Evolutionary conservation across 1,140 invertebrate genomes (phyloP).

Genomic region (Tetramorium alpestre): DNA sequence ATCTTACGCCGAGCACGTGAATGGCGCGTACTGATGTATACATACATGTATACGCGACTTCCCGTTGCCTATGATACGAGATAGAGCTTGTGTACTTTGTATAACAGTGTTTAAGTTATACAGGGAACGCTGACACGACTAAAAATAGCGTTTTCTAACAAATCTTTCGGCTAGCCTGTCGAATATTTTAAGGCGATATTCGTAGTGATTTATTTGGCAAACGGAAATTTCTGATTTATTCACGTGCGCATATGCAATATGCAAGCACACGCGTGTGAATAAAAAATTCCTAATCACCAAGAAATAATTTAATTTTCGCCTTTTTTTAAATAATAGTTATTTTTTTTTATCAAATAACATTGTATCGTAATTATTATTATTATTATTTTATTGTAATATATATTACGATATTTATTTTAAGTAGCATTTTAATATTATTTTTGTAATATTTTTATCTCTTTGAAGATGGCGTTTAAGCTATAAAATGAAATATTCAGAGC

Average conservation of each 20-base stretch:
- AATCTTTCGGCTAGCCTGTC: slow-evolving; percentile 16
- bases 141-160: slow-evolving; percentile 40
- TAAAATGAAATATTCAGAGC: too few relatives aligned
- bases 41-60: slow-evolving; percentile 25
- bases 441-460: too few relatives aligned
- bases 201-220: background rate
- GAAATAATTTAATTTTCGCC: background rate
- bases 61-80: slow-evolving; percentile 53
- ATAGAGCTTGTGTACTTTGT: slow-evolving; percentile 29
- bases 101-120: slow-evolving; percentile 26
- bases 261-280: background rate
- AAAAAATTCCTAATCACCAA: background rate
- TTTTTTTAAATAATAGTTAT: background rate
- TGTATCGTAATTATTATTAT: slow-evolving; percentile 39
- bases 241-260: background rate
- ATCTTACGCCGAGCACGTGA: slow-evolving; percentile 54
- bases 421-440: background rate
- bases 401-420: background rate
- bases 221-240: background rate
- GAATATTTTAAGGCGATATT: background rate
- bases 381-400: background rate
- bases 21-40: slow-evolving; percentile 48
- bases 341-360: background rate
- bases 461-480: too few relatives aligned
- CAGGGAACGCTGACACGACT: slow-evolving; percentile 23